These are phyloP conservation scores for Sussaba pulchella DNA, from an alignment of 2,888 invertebrate species.

Conservation along the genomic window DNA sequence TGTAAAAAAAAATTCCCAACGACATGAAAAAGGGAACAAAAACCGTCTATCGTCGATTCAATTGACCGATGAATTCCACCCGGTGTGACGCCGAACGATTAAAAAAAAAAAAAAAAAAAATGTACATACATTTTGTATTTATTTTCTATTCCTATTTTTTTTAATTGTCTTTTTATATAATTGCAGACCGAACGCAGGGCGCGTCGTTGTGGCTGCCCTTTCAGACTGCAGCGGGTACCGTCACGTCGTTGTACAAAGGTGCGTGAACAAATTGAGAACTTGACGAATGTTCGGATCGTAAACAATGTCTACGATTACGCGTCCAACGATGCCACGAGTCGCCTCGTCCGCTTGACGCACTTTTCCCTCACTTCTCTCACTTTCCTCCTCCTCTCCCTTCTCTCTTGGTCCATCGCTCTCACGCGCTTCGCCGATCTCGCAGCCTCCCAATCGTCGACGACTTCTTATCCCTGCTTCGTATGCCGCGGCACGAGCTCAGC, in stretches of 20 bases:
- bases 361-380: conserved; percentile 25
- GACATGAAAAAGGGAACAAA: no score
- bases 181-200: conserved; percentile 88
- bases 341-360: no score
- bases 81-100: no score
- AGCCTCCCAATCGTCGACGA: conserved; percentile 24
- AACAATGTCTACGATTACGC: conserved; percentile 31
- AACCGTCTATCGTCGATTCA: no score
- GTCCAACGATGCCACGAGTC: conserved; percentile 22
- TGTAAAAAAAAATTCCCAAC: no score
- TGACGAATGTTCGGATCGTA: conserved; percentile 53
- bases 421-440: conserved; percentile 31
- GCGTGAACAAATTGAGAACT: conserved; percentile 68
- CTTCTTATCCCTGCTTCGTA: conserved; percentile 48
- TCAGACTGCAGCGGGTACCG: conserved; percentile 92
- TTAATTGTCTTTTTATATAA: conserved; percentile 70
- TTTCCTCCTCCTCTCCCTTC: conserved; percentile 19
- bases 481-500: conserved; percentile 28
- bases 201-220: conserved; percentile 90
- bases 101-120: no score
- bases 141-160: conserved; percentile 27
- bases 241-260: conserved; percentile 92
- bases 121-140: no score
- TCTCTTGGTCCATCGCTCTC: conserved; percentile 38
- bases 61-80: no score